phyloP scores from a whole-genome alignment of 2,113 vertebrate species.

The Urocitellus parryii region DNA sequence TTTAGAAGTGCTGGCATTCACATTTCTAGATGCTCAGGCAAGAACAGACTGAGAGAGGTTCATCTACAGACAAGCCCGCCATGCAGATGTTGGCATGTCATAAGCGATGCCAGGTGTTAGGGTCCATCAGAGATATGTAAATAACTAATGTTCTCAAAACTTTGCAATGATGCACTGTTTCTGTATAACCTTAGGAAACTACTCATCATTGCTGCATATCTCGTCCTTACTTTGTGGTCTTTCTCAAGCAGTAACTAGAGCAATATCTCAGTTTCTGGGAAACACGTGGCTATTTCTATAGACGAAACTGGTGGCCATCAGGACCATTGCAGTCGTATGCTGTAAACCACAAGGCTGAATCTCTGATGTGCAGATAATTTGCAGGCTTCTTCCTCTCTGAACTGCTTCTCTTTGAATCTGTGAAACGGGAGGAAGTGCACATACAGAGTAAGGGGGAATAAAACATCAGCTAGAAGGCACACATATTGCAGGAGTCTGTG shows the following conservation, averaged over 20 bases:
- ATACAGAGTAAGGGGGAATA: not conserved
- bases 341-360: not conserved
- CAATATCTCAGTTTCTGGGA: constrained; percentile 39
- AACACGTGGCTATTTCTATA: constrained; percentile 45
- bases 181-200: not conserved
- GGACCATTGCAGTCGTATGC: not conserved
- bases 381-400: not conserved
- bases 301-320: not conserved
- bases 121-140: not conserved
- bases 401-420: not conserved
- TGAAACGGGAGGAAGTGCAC: constrained; percentile 1
- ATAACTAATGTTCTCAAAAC: not conserved
- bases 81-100: not conserved
- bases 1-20: not conserved
- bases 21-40: not conserved
- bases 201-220: not conserved
- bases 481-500: not conserved
- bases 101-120: not conserved
- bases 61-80: not conserved
- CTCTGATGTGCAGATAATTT: not conserved
- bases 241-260: not conserved
- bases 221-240: not conserved
- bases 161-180: not conserved
- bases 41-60: not conserved
- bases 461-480: not conserved